Percentiles rank a stretch among this genome's conserved stretches.
phyloP scores from a whole-genome alignment of 1,140 invertebrate species.

The Formica selysi region DNA sequence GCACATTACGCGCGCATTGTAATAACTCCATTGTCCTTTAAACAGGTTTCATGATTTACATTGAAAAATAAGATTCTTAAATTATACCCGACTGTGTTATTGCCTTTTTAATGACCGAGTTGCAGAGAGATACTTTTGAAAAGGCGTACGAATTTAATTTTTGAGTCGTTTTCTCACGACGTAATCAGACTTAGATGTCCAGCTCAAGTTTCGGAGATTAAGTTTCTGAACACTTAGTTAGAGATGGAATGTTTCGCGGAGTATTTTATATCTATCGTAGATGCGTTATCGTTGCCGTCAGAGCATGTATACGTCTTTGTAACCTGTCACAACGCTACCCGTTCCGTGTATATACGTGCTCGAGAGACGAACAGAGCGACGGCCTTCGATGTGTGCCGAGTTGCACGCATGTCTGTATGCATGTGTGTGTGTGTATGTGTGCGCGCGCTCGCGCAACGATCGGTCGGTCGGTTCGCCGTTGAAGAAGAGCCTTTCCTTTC shows the following conservation, averaged over 20 bases:
- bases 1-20: constrained; percentile 67
- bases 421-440: constrained; percentile 12
- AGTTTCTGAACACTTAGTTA: constrained; percentile 77
- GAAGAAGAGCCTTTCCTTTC: constrained; percentile 84
- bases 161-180: neutral
- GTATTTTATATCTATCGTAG: constrained; percentile 41
- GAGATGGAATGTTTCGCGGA: constrained; percentile 42
- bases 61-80: neutral
- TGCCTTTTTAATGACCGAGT: neutral
- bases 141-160: neutral
- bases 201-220: constrained; percentile 64
- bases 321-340: constrained; percentile 66
- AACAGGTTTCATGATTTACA: constrained; percentile 21
- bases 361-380: neutral
- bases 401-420: neutral
- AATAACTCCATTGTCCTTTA: constrained; percentile 39
- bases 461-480: constrained; percentile 51
- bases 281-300: constrained; percentile 53
- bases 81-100: neutral
- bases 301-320: constrained; percentile 58
- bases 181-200: neutral
- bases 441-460: constrained; percentile 46
- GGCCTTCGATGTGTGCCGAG: neutral
- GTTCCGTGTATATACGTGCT: too few species aligned
- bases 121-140: neutral